Conservation (phyloP, 2,888 invertebrate species). For the Tetragonisca angustula region DNA sequence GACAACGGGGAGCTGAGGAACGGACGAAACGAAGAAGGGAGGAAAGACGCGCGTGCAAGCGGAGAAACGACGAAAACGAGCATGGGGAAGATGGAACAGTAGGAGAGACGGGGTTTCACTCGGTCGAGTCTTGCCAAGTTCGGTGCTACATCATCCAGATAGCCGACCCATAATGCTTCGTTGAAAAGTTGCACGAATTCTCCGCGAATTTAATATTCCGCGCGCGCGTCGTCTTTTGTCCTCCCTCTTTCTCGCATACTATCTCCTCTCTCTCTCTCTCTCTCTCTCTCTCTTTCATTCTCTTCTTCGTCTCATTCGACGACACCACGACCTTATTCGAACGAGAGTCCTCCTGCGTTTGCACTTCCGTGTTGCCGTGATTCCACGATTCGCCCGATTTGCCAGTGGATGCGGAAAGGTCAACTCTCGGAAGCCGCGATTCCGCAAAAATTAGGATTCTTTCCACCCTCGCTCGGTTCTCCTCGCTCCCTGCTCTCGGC, state of each 20-base stretch:
- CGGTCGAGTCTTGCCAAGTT: slow-evolving; percentile 79
- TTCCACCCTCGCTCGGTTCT: neutral
- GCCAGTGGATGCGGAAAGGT: neutral
- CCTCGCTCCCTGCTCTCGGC: neutral
- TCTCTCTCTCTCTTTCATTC: neutral
- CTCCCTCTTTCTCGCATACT: slow-evolving; percentile 9
- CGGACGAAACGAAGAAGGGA: neutral
- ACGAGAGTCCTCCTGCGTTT: neutral
- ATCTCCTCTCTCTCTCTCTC: slow-evolving; percentile 6
- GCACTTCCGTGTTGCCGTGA: neutral
- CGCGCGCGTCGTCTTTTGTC: slow-evolving; percentile 73
- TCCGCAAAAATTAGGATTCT: slow-evolving; percentile 17
- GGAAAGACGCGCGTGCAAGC: slow-evolving; percentile 19
- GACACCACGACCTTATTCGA: too few species aligned
- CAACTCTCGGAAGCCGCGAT: neutral
- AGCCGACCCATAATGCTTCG: slow-evolving; percentile 78
- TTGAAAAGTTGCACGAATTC: slow-evolving; percentile 81
- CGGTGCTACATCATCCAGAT: slow-evolving; percentile 82
- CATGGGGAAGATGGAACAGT: slow-evolving; percentile 26
- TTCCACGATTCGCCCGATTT: neutral
- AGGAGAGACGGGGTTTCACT: slow-evolving; percentile 57
- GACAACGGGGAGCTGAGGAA: slow-evolving; percentile 21
- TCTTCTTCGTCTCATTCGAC: neutral
- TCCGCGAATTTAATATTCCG: slow-evolving; percentile 82
- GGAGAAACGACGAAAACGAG: slow-evolving; percentile 31